Conservation (phyloP, 2,113 vertebrate genomes). For the Zosterops lateralis region DNA sequence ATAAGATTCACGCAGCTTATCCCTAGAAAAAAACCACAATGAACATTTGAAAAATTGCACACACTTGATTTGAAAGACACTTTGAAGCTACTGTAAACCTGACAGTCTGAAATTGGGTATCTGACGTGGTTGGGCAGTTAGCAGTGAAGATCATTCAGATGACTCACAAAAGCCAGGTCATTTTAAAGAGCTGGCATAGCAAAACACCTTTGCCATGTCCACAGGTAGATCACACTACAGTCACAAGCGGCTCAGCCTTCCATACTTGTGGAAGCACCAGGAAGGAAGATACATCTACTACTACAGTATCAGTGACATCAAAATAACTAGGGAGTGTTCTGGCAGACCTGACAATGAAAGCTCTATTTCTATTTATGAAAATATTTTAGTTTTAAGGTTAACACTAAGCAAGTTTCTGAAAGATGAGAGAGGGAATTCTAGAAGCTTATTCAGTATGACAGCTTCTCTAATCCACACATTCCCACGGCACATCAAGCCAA, state of each 20-base stretch:
- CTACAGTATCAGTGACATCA: background rate
- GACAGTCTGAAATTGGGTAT: background rate
- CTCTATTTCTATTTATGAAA: background rate
- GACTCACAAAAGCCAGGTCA: background rate
- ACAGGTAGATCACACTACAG: background rate
- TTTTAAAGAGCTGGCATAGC: background rate
- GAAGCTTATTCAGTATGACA: background rate
- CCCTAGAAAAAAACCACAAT: conserved; percentile 56
- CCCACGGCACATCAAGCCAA: background rate
- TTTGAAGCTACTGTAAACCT: background rate
- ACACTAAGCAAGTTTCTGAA: background rate
- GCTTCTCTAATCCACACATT: background rate
- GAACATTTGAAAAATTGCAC: background rate
- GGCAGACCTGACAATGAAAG: background rate
- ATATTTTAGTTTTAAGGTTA: background rate
- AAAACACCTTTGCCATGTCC: background rate
- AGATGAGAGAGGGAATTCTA: background rate
- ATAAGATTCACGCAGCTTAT: conserved; percentile 74
- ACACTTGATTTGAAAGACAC: background rate
- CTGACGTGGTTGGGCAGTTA: background rate
- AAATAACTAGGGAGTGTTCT: background rate
- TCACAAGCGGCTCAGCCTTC: background rate
- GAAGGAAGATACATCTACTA: background rate
- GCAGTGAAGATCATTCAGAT: background rate
- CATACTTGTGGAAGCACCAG: background rate